Evolutionary conservation across 2,888 invertebrate species (phyloP), one percentile per base, ranked within the genome.

Genomic region (Lepetodrilus schrolli): DNA sequence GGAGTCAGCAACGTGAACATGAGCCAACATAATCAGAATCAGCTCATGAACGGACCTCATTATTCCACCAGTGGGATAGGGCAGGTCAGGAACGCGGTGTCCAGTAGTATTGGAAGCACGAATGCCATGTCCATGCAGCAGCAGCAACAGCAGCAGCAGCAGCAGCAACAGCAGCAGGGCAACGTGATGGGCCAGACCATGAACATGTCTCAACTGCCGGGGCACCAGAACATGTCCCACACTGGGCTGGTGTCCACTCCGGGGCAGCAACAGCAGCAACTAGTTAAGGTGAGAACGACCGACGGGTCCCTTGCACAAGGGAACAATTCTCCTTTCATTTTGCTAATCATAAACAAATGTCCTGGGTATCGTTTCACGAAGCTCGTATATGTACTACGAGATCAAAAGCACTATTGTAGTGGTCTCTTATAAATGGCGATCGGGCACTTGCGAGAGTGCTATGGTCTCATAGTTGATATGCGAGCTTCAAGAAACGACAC

Each of bases 21-120:
- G 74, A 80, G 79, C 38, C 85, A 82, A 72, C 80, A 74, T 49
- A 74, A 77, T 50, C 80, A 77, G 47, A 84, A 84, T 80, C 85
- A 82, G 72, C 82, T 86, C 80, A 82, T 90, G 79, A 90, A 90
- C 83, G 90, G 90, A 77, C 90, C 88, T 69, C 86, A 84, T 70
- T 83, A 83, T 76, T 81, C 84, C 78, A 78, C 79, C 51, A 81
- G 82, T 76, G 82, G 82, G 74, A 73, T 80, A 75, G 82, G 75
- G 13, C 82, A 78, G 65, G 75, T 74, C 20, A 74, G 80, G 71
- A 73, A 74, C 23, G 75, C 76, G 70, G 72, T 78, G 68, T 65
- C 81, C 38, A 76, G 78, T 71, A 78, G 78, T 73, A 73, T 81
- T 74, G 74, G 80, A 73, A 70, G 75, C 76, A 74, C 80, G 43